Evolutionary conservation across 2,888 invertebrate genomes (phyloP).

Genomic region (Sthenelais limicola): DNA sequence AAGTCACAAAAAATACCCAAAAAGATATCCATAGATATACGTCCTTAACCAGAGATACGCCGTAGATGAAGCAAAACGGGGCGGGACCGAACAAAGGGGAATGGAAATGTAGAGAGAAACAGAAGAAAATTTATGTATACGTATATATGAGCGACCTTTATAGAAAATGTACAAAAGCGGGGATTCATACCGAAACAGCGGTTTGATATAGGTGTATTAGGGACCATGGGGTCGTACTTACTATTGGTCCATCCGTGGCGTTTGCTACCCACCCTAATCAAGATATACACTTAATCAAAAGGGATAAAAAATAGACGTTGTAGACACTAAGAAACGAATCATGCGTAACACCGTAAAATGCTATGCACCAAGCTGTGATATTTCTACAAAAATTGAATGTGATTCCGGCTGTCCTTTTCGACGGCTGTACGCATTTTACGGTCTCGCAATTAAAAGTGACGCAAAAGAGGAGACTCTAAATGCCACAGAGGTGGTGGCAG

Average conservation of each 20-base stretch:
- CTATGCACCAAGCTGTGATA: slow-evolving; percentile 52
- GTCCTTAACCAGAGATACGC: slow-evolving; percentile 7
- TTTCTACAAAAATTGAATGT: slow-evolving; percentile 49
- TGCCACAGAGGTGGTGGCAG: slow-evolving; percentile 9
- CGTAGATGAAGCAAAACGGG: slow-evolving; percentile 30
- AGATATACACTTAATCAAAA: slow-evolving; percentile 38
- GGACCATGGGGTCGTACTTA: slow-evolving; percentile 32
- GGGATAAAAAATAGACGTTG: slow-evolving; percentile 35
- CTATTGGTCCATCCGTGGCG: slow-evolving; percentile 21
- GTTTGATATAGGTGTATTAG: slow-evolving; percentile 33
- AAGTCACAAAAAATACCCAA: slow-evolving; percentile 40
- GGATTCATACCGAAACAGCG: slow-evolving; percentile 34
- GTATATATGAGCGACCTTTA: slow-evolving; percentile 24
- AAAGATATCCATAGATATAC: slow-evolving; percentile 29
- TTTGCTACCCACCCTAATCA: slow-evolving; percentile 12
- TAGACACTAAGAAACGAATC: slow-evolving; percentile 38
- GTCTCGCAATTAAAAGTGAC: slow-evolving; percentile 39
- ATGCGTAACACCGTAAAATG: slow-evolving; percentile 50
- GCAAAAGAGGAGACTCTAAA: slow-evolving; percentile 28
- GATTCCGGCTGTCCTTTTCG: slow-evolving; percentile 11
- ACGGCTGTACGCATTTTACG: slow-evolving; percentile 39
- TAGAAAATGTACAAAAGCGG: slow-evolving; percentile 38
- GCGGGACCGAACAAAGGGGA: slow-evolving; percentile 23
- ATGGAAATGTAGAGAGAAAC: slow-evolving; percentile 35
- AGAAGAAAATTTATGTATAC: slow-evolving; percentile 38